phyloP scores from a whole-genome alignment of 1,140 invertebrate genomes.

The Drosophila hydei region DNA sequence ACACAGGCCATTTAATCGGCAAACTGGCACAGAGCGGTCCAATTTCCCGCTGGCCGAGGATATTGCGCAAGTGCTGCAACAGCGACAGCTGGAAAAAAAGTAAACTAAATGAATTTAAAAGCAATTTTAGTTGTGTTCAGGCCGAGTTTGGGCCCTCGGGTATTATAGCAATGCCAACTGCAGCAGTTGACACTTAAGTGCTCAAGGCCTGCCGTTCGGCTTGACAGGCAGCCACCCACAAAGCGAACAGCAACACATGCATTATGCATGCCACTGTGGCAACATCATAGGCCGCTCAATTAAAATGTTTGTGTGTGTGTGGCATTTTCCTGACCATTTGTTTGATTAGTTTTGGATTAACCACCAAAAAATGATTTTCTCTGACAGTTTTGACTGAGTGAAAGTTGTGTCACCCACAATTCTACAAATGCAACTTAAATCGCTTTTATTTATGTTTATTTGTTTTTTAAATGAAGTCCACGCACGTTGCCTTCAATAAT shows the following conservation, averaged over 20 bases:
- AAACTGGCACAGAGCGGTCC: constrained; percentile 53
- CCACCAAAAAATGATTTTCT: constrained; percentile 36
- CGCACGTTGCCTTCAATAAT: constrained; percentile 26
- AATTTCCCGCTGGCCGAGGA: constrained; percentile 64
- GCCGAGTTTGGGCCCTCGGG: constrained; percentile 9
- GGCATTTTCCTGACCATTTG: constrained; percentile 37
- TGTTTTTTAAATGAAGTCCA: constrained; percentile 31
- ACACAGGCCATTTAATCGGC: constrained; percentile 52
- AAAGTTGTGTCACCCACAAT: constrained; percentile 41
- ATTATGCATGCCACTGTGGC: constrained; percentile 31
- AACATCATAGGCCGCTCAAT: constrained; percentile 41
- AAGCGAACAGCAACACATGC: constrained; percentile 9
- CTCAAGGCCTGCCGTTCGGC: constrained; percentile 17
- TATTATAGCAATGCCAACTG: constrained; percentile 19
- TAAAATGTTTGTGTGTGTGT: constrained; percentile 15
- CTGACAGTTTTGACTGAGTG: constrained; percentile 16
- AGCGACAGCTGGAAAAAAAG: constrained; percentile 6
- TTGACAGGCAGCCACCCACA: constrained; percentile 41
- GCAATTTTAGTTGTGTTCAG: constrained; percentile 8
- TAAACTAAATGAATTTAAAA: constrained; percentile 61
- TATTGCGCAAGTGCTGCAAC: constrained; percentile 65
- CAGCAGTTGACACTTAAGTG: constrained; percentile 15
- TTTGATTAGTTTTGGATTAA: constrained; percentile 42
- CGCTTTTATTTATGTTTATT: constrained; percentile 8
- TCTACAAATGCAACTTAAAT: constrained; percentile 43